These are phyloP conservation scores for Mycteria americana DNA, from an alignment of 2,797 vertebrate genomes.

Conservation along the genomic window DNA sequence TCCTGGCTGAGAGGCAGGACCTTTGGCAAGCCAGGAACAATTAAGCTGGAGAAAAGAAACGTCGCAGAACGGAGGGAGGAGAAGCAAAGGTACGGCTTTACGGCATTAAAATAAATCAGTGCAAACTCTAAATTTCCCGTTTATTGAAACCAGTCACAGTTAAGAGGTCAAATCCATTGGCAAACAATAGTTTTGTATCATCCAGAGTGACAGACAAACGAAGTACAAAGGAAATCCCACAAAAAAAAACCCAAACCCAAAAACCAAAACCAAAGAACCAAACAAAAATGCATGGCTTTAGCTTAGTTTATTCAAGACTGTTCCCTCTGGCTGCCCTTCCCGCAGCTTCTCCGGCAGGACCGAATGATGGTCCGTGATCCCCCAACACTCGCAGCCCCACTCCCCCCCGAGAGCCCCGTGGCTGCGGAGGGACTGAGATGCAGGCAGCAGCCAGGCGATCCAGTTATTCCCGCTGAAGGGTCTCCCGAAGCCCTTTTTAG, in stretches of 20 bases:
- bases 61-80: rapidly evolving
- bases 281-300: background rate
- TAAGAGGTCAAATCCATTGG: constrained; percentile 61
- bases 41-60: background rate
- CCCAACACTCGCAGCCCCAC: rapidly evolving
- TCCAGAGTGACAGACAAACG: background rate
- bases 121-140: constrained; percentile 38
- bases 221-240: background rate
- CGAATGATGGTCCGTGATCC: rapidly evolving
- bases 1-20: background rate
- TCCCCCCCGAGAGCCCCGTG: background rate
- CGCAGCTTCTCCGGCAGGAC: background rate
- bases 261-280: background rate
- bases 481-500: background rate
- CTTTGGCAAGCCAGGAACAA: background rate
- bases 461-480: background rate
- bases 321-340: background rate
- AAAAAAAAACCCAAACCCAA: background rate
- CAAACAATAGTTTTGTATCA: constrained; percentile 39
- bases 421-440: background rate
- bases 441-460: background rate
- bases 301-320: background rate
- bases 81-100: background rate
- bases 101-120: background rate
- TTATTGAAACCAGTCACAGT: constrained; percentile 74